Evolutionary conservation across 2,113 vertebrate species (phyloP).

Genomic region (Dissostichus mawsoni): DNA sequence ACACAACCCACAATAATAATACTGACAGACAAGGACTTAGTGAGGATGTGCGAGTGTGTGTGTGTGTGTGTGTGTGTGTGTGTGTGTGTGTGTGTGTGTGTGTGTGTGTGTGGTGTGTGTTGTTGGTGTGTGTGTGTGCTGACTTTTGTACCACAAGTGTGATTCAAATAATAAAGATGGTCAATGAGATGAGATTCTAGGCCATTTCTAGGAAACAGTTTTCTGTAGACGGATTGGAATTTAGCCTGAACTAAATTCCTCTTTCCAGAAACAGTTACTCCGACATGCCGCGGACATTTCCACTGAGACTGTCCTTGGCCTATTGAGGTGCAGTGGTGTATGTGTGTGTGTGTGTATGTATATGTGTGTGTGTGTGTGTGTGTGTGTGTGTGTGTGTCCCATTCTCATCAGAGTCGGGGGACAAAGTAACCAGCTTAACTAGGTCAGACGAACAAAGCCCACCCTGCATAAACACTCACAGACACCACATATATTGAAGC

Average conservation of each 20-base stretch:
- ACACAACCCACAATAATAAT: slow-evolving; percentile 42
- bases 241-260: background rate
- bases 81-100: too few relatives aligned
- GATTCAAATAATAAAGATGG: slow-evolving; percentile 1
- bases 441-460: slow-evolving; percentile 76
- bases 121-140: too few relatives aligned
- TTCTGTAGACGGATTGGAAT: background rate
- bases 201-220: background rate
- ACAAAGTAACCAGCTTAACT: slow-evolving; percentile 71
- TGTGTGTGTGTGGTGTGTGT: background rate
- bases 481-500: slow-evolving; percentile 18
- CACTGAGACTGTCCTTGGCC: background rate
- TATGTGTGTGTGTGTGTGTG: slow-evolving; percentile 18
- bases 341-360: background rate
- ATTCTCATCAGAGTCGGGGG: slow-evolving; percentile 60
- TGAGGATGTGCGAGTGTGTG: background rate
- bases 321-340: slow-evolving; percentile 23
- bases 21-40: slow-evolving; percentile 19
- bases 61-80: background rate
- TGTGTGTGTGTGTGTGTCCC: slow-evolving; percentile 39
- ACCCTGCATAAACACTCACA: slow-evolving; percentile 24
- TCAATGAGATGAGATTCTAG: background rate
- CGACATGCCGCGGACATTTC: background rate
- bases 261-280: background rate
- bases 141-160: background rate